These are phyloP conservation scores for Yponomeuta malinellus DNA, from an alignment of 2,888 invertebrate genomes.

Conservation along the genomic window DNA sequence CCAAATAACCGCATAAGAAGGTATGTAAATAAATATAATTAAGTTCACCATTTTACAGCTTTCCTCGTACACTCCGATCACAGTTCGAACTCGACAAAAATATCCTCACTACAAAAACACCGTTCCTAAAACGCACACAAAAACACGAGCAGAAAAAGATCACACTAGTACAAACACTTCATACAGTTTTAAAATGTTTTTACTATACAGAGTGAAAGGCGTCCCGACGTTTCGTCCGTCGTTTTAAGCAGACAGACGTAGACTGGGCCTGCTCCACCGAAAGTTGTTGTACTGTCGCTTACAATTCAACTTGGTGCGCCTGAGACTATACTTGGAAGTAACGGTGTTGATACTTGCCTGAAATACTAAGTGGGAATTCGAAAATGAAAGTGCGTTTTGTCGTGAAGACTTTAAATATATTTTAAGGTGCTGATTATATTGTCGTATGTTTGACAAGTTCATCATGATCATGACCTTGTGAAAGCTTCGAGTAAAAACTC, in stretches of 20 bases:
- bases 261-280: slow-evolving; percentile 54
- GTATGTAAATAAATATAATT: background rate
- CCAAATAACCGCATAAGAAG: background rate
- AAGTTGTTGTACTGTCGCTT: slow-evolving; percentile 50
- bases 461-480: no score
- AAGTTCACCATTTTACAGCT: slow-evolving; percentile 57
- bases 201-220: slow-evolving; percentile 12
- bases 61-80: slow-evolving; percentile 29
- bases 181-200: slow-evolving; percentile 27
- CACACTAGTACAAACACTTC: slow-evolving; percentile 19
- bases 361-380: slow-evolving; percentile 53
- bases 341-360: slow-evolving; percentile 62
- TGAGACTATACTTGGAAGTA: slow-evolving; percentile 40
- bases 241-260: slow-evolving; percentile 59
- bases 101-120: slow-evolving; percentile 26
- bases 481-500: no score
- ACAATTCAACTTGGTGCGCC: slow-evolving; percentile 52
- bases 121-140: slow-evolving; percentile 16
- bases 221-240: slow-evolving; percentile 46
- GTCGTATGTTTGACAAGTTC: no score
- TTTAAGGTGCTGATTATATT: no score
- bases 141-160: background rate
- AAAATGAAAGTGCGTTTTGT: slow-evolving; percentile 58
- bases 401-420: no score
- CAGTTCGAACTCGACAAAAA: background rate